Conservation (phyloP, 2,113 vertebrate species). For the Nothobranchius kuhntae region DNA sequence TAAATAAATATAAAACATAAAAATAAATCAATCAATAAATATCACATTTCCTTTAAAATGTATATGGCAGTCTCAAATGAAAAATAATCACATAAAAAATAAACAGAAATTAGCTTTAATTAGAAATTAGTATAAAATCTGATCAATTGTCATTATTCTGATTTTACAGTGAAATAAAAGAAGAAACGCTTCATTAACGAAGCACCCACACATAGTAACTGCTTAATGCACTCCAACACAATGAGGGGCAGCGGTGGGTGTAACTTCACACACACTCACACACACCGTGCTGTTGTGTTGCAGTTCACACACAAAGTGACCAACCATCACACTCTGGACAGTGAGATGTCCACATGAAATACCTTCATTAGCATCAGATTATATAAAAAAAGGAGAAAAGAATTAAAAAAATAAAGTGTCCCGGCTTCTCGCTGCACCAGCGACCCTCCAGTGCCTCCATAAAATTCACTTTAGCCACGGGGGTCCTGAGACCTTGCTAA, state of each 20-base stretch:
- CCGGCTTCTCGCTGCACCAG: conserved; percentile 77
- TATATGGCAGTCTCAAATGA: too few species aligned
- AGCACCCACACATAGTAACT: conserved; percentile 71
- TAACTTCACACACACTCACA: conserved; percentile 50
- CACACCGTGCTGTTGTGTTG: conserved; percentile 29
- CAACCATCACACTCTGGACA: conserved; percentile 75
- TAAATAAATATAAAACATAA: too few species aligned
- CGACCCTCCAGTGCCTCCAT: conserved; percentile 78
- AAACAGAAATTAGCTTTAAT: too few species aligned
- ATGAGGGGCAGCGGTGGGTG: conserved; percentile 52
- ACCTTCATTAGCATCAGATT: conserved; percentile 80
- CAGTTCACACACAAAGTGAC: conserved; percentile 74
- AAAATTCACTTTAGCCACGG: conserved; percentile 81
- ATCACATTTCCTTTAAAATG: too few species aligned
- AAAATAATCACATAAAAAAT: too few species aligned
- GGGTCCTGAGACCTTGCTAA: conserved; percentile 81
- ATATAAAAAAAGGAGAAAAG: conserved; percentile 38
- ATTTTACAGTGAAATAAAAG: too few species aligned
- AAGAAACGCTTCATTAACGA: too few species aligned
- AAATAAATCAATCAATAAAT: too few species aligned
- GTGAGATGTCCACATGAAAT: conserved; percentile 76
- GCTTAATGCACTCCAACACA: conserved; percentile 69
- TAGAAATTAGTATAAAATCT: too few species aligned
- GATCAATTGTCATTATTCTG: too few species aligned
- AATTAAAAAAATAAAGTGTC: conserved; percentile 12